Base-by-base conservation (phyloP, 1,140 invertebrate genomes). In the Drosophila aff. region DNA sequence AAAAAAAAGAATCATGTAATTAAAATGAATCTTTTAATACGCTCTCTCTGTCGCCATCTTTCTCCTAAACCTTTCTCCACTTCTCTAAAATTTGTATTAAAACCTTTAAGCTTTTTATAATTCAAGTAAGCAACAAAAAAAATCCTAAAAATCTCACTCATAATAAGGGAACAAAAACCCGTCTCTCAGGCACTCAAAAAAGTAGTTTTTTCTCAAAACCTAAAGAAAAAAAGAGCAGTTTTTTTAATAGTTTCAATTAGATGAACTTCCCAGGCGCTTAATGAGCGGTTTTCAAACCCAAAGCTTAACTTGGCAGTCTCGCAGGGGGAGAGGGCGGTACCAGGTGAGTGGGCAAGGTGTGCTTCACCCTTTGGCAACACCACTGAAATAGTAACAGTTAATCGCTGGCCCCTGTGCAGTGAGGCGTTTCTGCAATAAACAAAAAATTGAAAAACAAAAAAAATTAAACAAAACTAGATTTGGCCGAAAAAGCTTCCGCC, bases 211-310 rank as follows among this genome's bases (percentile, higher is more conserved):
- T 55, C 26, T 41, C 26, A 8, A 52, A 21, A 16, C 9, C 15
- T 18, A 18, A n/a, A 23, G 18, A 52, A 36, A 60, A 60, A 60
- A 61, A 33, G 13, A 43, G 67, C 23, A 28, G 38, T 49, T 66
- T 76, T 74, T 76, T 76, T 76, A 66, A 76, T 76, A 68, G 74
- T 76, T 76, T 76, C 55, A 76, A 76, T 67, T 52, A 76, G 61
- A 21, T 47, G 74, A 76, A 65, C 36, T 76, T 76, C 74, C 74
- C 74, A 76, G 73, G 73, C 74, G 62, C 33, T 23, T 76, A 67
- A 67, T 76, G 62, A 66, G 53, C 36, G 63, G 62, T 38, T 76
- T 67, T 23, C 41, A 16, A 26, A 36, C 5, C 11, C 16, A 41
- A 41, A 21, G 8, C 21, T 23, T 5, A 16, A 36, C 15, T 16